phyloP scores from a whole-genome alignment of 2,888 invertebrate species.

The Lycaena phlaeas region DNA sequence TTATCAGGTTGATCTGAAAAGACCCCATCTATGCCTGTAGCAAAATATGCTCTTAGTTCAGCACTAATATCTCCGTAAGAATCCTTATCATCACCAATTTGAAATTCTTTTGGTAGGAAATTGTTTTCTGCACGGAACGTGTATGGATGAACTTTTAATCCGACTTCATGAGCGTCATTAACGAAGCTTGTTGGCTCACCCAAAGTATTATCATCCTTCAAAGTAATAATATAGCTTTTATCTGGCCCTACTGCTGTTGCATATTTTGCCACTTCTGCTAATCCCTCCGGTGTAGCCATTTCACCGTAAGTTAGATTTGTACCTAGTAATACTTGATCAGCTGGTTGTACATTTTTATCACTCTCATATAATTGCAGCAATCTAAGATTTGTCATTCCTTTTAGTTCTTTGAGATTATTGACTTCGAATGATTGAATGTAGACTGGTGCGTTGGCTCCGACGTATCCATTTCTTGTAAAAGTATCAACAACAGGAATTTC shows the following conservation, averaged over 20 bases:
- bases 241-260: constrained; percentile 58
- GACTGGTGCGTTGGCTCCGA: constrained; percentile 37
- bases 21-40: constrained; percentile 52
- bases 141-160: constrained; percentile 56
- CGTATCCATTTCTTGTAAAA: constrained; percentile 48
- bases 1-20: constrained; percentile 58
- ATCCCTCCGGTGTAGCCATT: constrained; percentile 53
- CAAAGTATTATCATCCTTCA: constrained; percentile 34
- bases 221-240: constrained; percentile 50
- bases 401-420: constrained; percentile 49
- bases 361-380: constrained; percentile 44
- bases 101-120: constrained; percentile 47
- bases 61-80: constrained; percentile 43
- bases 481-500: constrained; percentile 45
- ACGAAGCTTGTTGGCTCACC: constrained; percentile 45
- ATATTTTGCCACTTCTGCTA: constrained; percentile 48
- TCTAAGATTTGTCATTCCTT: constrained; percentile 42
- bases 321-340: constrained; percentile 38
- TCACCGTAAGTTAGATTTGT: constrained; percentile 44
- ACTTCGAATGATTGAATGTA: constrained; percentile 64
- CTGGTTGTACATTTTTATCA: constrained; percentile 31
- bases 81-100: constrained; percentile 27
- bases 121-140: constrained; percentile 55
- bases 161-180: constrained; percentile 44
- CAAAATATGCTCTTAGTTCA: constrained; percentile 42